phyloP scores from a whole-genome alignment of 2,888 invertebrate genomes.

The Spisula solida region DNA sequence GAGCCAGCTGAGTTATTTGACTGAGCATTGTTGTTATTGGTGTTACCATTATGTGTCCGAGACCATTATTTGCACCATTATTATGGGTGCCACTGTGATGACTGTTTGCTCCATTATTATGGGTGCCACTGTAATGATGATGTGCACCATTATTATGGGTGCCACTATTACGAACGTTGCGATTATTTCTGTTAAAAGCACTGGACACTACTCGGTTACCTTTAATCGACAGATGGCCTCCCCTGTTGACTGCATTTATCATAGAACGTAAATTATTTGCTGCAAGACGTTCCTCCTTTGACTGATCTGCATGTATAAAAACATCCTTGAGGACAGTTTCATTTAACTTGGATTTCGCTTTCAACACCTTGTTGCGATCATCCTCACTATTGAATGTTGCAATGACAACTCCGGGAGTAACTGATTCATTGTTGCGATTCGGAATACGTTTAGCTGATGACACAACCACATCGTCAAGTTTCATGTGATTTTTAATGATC shows the following conservation, averaged over 20 bases:
- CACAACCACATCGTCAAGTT: too few species aligned
- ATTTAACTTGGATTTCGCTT: neutral
- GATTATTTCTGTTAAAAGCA: too few species aligned
- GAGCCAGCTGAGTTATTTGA: too few species aligned
- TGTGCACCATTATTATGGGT: neutral
- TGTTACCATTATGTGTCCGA: neutral
- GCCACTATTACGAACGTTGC: neutral
- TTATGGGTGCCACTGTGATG: neutral
- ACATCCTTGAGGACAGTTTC: neutral
- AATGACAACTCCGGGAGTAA: too few species aligned
- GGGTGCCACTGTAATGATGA: neutral
- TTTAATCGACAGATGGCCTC: neutral
- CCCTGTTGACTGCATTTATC: neutral
- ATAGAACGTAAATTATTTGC: neutral
- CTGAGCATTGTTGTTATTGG: neutral
- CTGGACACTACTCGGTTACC: neutral
- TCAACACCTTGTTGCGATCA: neutral
- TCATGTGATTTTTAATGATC: too few species aligned
- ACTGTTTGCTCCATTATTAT: neutral
- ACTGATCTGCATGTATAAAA: neutral
- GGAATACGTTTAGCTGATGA: too few species aligned
- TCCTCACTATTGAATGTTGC: too few species aligned
- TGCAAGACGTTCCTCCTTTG: neutral
- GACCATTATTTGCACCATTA: too few species aligned
- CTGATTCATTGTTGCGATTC: too few species aligned